Percentiles rank a stretch among this genome's conserved stretches.
Evolutionary conservation across 2,888 invertebrate species (phyloP).

Genomic region (Saturnia pavonia): DNA sequence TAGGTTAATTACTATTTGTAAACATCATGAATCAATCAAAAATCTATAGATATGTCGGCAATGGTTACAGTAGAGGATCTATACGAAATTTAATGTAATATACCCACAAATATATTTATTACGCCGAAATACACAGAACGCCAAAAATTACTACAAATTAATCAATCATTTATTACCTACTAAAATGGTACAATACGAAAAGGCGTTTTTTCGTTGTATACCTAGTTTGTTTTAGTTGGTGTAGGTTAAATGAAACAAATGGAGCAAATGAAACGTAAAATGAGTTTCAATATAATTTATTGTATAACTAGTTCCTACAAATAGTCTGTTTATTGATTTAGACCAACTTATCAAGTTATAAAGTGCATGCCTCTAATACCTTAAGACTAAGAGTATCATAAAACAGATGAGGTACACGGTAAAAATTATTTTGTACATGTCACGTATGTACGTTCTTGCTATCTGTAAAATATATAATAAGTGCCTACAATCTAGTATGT

Average conservation of each 20-base stretch:
- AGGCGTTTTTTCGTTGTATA: constrained; percentile 1
- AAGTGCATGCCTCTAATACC: neutral
- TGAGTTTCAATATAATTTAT: constrained; percentile 9
- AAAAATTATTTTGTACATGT: neutral
- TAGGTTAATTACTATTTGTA: constrained; percentile 35
- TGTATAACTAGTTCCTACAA: constrained; percentile 19
- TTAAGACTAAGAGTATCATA: neutral
- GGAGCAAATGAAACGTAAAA: constrained; percentile 11
- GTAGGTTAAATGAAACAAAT: no score
- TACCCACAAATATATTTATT: neutral
- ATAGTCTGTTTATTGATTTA: constrained; percentile 23
- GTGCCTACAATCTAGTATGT: neutral
- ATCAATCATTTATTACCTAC: no score
- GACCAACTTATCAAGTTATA: neutral
- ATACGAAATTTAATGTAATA: neutral
- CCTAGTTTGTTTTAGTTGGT: constrained; percentile 23
- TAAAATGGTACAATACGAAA: constrained; percentile 5
- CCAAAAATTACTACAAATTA: neutral
- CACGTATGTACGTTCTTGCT: neutral
- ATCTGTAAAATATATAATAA: neutral
- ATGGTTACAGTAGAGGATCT: neutral
- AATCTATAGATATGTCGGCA: neutral
- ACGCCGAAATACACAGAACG: neutral
- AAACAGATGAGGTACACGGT: neutral
- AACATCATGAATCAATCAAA: neutral